phyloP scores from a whole-genome alignment of 1,140 invertebrate genomes.

The Macrobrachium nipponense region DNA sequence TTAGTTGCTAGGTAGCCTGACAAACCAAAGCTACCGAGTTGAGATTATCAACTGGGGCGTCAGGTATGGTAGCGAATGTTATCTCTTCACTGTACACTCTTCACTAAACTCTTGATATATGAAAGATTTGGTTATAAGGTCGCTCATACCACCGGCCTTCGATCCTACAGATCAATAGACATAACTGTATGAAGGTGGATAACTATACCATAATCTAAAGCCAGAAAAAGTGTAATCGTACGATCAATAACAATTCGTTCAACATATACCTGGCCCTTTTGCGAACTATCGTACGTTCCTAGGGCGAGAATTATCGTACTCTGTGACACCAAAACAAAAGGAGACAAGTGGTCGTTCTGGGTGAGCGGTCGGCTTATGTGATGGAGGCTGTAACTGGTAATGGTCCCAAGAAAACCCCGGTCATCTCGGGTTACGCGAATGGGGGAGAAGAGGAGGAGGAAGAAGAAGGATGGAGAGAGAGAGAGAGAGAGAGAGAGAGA shows the following conservation, averaged over 20 bases:
- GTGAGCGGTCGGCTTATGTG: constrained; percentile 1
- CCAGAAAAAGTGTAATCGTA: not conserved
- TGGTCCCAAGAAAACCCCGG: constrained; percentile 12
- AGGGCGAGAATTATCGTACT: not conserved
- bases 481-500: not conserved
- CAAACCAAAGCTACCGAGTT: too few relatives aligned
- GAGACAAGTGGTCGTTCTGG: constrained; percentile 32
- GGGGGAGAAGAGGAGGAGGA: not conserved
- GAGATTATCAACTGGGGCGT: too few relatives aligned
- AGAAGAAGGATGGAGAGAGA: not conserved
- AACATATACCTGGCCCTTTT: too few relatives aligned
- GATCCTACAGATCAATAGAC: not conserved
- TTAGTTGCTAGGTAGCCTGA: too few relatives aligned
- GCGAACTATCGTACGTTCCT: too few relatives aligned
- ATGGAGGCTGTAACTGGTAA: constrained; percentile 18
- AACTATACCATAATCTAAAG: too few relatives aligned
- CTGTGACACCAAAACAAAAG: constrained; percentile 10
- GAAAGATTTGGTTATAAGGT: too few relatives aligned
- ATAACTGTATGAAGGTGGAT: not conserved
- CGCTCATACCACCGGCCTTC: too few relatives aligned
- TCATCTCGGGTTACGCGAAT: constrained; percentile 14
- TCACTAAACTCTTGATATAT: too few relatives aligned
- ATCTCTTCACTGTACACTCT: too few relatives aligned
- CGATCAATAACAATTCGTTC: too few relatives aligned
- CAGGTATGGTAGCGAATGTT: too few relatives aligned